A percentile compares a stretch with the other conserved stretches of the same genome.
These are phyloP conservation scores for Achroia grisella DNA, from an alignment of 1,140 invertebrate genomes.

Conservation along the genomic window DNA sequence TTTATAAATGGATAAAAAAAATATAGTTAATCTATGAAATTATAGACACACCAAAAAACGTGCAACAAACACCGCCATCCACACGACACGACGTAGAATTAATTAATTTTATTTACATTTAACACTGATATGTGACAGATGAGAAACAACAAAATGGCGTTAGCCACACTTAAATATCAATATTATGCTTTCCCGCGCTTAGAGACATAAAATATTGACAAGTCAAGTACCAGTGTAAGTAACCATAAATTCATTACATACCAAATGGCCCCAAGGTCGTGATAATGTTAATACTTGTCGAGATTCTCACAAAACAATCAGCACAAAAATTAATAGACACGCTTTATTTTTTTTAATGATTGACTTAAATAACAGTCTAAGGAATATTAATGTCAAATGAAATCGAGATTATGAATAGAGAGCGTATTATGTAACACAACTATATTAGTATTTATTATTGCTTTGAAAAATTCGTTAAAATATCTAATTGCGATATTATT, in stretches of 20 bases:
- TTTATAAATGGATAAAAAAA: conserved; percentile 13
- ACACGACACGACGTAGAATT: conserved; percentile 54
- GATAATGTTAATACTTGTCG: conserved; percentile 21
- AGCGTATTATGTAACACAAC: conserved; percentile 20
- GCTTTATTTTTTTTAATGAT: background rate
- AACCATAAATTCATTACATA: conserved; percentile 29
- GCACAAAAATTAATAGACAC: no score
- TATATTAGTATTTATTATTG: conserved; percentile 43
- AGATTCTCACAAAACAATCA: conserved; percentile 2
- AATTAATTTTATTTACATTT: conserved; percentile 38
- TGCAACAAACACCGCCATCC: conserved; percentile 34
- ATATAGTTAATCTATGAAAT: conserved; percentile 1
- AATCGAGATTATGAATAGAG: conserved; percentile 23
- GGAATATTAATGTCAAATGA: conserved; percentile 3
- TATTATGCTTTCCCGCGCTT: background rate
- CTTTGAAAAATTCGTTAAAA: conserved; percentile 61
- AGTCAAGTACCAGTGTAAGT: background rate
- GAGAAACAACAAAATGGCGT: conserved; percentile 32
- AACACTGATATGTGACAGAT: conserved; percentile 60
- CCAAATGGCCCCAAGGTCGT: conserved; percentile 59
- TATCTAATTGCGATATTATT: conserved; percentile 25
- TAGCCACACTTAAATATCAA: background rate
- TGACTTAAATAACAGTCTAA: conserved; percentile 7
- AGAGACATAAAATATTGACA: background rate
- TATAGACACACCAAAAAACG: conserved; percentile 3